Evolutionary conservation across 2,888 invertebrate genomes (phyloP).

Genomic region (Eueremaeus valkanovi): DNA sequence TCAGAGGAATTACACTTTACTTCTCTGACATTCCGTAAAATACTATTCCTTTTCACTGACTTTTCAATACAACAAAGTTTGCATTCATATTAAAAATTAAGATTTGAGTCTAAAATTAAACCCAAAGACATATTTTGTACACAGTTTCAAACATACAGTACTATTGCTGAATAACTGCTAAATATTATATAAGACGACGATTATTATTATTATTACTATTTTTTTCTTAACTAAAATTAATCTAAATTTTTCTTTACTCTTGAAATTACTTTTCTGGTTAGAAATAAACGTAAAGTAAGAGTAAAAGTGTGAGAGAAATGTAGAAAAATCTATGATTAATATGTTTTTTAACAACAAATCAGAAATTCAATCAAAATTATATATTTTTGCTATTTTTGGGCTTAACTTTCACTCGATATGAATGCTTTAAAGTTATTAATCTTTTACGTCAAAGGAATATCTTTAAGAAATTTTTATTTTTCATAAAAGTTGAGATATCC

Average conservation of each 20-base stretch:
- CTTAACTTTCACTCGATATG: background rate
- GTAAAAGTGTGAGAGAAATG: too few relatives aligned
- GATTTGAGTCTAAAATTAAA: constrained; percentile 11
- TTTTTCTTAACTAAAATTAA: too few relatives aligned
- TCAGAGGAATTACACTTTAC: background rate
- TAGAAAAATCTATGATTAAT: constrained; percentile 2
- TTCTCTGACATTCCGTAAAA: background rate
- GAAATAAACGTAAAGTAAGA: too few relatives aligned
- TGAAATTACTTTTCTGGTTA: too few relatives aligned
- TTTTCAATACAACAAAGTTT: background rate
- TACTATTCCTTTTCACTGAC: background rate
- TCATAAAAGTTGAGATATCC: too few relatives aligned
- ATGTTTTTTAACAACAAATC: background rate
- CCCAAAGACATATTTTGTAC: background rate
- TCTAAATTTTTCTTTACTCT: too few relatives aligned
- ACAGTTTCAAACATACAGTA: background rate
- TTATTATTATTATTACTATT: too few relatives aligned
- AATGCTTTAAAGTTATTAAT: too few relatives aligned
- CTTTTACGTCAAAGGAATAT: background rate
- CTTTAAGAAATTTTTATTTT: background rate
- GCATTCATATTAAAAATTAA: background rate
- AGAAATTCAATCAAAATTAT: background rate
- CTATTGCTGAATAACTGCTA: background rate
- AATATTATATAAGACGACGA: background rate
- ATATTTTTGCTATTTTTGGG: background rate